Percentiles rank a stretch among this genome's conserved stretches.
phyloP scores from a whole-genome alignment of 2,888 invertebrate genomes.

The Andrena flavipes region DNA sequence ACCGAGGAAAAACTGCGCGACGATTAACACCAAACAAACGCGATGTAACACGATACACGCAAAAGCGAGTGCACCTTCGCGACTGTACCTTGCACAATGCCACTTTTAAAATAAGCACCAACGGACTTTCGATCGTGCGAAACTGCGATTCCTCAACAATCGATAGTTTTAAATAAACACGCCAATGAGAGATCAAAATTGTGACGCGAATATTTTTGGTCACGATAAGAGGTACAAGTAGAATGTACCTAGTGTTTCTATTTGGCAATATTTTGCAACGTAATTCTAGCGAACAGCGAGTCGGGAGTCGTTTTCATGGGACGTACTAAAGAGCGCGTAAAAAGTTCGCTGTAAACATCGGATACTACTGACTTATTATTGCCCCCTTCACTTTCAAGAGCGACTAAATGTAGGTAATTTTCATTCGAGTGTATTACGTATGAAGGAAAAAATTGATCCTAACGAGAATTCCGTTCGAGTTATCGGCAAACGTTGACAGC shows the following conservation, averaged over 20 bases:
- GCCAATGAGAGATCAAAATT: no score
- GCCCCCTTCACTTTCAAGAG: no score
- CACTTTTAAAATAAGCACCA: constrained; percentile 7
- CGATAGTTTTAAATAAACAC: no score
- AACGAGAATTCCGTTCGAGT: no score
- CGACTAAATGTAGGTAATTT: no score
- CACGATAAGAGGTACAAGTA: no score
- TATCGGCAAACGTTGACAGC: no score
- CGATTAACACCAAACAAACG: constrained; percentile 2
- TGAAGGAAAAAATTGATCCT: no score
- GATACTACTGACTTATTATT: neutral
- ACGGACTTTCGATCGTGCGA: neutral
- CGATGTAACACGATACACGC: constrained; percentile 2
- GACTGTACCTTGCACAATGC: constrained; percentile 11
- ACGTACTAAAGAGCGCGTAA: neutral
- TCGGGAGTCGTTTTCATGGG: neutral
- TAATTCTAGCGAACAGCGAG: neutral
- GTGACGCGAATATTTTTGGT: no score
- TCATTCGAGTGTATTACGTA: no score
- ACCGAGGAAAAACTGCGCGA: neutral
- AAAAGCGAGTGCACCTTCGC: constrained; percentile 10
- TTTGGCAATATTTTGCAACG: neutral
- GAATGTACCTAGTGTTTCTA: neutral
- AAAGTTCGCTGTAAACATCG: neutral
- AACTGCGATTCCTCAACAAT: no score